Conservation (phyloP, 2,888 invertebrate genomes). For the Creontiades dilutus region DNA sequence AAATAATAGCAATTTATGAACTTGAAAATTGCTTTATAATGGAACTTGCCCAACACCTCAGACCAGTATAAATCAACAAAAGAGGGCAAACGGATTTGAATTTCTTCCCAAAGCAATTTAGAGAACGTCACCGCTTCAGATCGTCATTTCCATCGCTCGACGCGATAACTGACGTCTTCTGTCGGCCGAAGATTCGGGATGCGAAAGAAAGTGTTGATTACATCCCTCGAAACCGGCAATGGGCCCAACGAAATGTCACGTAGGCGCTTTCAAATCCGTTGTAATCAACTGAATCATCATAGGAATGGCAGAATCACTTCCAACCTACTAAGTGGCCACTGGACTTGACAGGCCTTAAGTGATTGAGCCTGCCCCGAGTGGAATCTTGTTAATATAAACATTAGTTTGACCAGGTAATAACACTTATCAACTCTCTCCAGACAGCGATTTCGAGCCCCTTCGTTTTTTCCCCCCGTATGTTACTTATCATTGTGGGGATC, state of each 20-base stretch:
- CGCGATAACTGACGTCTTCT: not conserved
- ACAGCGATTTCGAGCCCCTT: conserved; percentile 42
- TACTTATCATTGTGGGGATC: conserved; percentile 14
- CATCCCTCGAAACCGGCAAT: not conserved
- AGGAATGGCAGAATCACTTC: conserved; percentile 41
- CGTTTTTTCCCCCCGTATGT: not conserved
- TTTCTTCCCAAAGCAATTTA: too few species aligned
- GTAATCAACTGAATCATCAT: not conserved
- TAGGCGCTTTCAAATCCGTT: not conserved
- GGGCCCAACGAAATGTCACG: not conserved
- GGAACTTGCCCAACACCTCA: too few species aligned
- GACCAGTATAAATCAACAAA: too few species aligned
- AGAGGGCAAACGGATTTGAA: too few species aligned
- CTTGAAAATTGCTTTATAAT: too few species aligned
- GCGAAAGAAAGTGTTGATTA: not conserved
- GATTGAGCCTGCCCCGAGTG: conserved; percentile 9
- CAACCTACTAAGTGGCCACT: conserved; percentile 32
- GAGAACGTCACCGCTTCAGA: too few species aligned
- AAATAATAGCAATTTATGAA: too few species aligned
- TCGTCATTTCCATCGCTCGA: not conserved
- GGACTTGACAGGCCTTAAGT: conserved; percentile 47
- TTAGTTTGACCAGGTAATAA: conserved; percentile 60
- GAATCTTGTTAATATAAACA: conserved; percentile 62
- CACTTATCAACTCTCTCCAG: conserved; percentile 50
- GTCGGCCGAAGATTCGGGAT: not conserved